Conservation (phyloP, 2,797 vertebrate species). For the Hemibagrus guttatus region DNA sequence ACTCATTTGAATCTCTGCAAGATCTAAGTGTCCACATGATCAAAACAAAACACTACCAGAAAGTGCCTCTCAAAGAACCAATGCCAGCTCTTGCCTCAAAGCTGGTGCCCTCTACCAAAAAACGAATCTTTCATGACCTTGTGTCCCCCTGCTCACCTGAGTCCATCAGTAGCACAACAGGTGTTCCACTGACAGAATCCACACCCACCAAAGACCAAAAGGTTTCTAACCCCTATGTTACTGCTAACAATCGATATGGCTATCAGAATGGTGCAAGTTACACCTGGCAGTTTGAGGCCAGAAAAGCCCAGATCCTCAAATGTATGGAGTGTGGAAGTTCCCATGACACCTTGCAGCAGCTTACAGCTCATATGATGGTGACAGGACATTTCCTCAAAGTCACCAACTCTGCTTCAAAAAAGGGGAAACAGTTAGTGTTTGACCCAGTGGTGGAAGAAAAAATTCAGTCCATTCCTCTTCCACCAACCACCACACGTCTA, state of each 20-base stretch:
- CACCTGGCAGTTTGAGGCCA: constrained; percentile 98
- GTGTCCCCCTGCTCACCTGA: constrained; percentile 91
- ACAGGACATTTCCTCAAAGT: constrained; percentile 98
- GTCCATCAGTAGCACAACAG: constrained; percentile 77
- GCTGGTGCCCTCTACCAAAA: constrained; percentile 93
- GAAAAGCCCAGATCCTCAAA: constrained; percentile 98
- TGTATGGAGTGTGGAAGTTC: constrained; percentile 99
- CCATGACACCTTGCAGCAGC: constrained; percentile 96
- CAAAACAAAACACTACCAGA: constrained; percentile 99
- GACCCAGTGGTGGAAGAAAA: constrained; percentile 94
- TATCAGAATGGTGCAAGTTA: constrained; percentile 99
- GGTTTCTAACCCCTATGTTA: constrained; percentile 91
- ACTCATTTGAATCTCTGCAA: constrained; percentile 97
- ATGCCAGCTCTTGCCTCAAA: constrained; percentile 92
- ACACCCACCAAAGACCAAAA: constrained; percentile 87
- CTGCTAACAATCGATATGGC: constrained; percentile 96
- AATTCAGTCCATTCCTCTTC: constrained; percentile 95
- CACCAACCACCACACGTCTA: constrained; percentile 88
- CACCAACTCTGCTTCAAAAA: constrained; percentile 96
- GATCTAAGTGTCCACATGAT: constrained; percentile 99
- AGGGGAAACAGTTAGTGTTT: constrained; percentile 94
- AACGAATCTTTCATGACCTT: constrained; percentile 90
- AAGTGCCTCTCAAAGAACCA: constrained; percentile 99
- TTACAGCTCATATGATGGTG: constrained; percentile 99
- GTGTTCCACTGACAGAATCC: constrained; percentile 77